Percentiles rank a stretch among this genome's conserved stretches.
phyloP scores from a whole-genome alignment of 2,797 vertebrate genomes.

The Sternarchorhynchus goeldii region DNA sequence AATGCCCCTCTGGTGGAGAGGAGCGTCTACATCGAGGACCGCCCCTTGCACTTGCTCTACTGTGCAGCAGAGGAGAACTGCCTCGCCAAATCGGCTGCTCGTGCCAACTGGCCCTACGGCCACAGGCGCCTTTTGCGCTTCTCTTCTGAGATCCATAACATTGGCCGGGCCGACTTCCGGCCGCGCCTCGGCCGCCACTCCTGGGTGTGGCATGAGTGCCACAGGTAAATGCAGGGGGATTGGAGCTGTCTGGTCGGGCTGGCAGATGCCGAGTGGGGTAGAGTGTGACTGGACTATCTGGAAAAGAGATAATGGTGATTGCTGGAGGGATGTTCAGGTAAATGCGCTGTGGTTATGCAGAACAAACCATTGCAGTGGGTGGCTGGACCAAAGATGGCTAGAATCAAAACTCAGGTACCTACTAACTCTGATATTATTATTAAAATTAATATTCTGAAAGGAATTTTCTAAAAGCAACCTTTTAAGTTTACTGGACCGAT shows the following conservation, averaged over 20 bases:
- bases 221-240: slow-evolving; percentile 77
- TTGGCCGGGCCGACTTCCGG: slow-evolving; percentile 91
- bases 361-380: too few relatives aligned
- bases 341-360: neutral
- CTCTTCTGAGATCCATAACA: slow-evolving; percentile 97
- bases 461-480: neutral
- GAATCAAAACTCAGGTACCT: neutral
- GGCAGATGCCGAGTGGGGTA: too few relatives aligned
- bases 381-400: too few relatives aligned
- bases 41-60: slow-evolving; percentile 95
- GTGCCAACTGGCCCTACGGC: slow-evolving; percentile 95
- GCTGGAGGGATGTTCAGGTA: neutral
- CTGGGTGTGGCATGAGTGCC: slow-evolving; percentile 99
- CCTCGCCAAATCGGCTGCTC: slow-evolving; percentile 84
- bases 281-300: neutral
- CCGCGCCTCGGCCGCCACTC: slow-evolving; percentile 95
- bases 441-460: neutral
- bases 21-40: slow-evolving; percentile 94
- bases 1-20: slow-evolving; percentile 89
- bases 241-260: neutral
- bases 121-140: slow-evolving; percentile 94
- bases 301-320: neutral
- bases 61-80: slow-evolving; percentile 96
- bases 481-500: slow-evolving; percentile 10
- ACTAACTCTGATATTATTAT: neutral